Conservation (phyloP, 1,140 invertebrate genomes). For the Drosophila punjabiensis region DNA sequence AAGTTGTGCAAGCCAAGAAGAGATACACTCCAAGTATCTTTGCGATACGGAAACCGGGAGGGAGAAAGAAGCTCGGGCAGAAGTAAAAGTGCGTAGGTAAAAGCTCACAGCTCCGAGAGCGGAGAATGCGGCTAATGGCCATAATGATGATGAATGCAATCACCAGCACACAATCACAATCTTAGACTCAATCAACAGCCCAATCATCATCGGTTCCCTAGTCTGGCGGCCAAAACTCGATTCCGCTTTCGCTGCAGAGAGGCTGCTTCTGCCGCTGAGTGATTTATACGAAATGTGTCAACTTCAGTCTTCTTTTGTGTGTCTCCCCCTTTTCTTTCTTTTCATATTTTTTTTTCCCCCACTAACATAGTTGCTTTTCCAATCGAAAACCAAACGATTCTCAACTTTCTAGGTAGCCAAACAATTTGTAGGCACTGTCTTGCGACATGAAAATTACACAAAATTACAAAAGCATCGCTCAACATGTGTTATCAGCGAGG, state of each 20-base stretch:
- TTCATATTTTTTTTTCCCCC: constrained; percentile 21
- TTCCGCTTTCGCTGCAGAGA: constrained; percentile 54
- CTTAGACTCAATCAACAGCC: constrained; percentile 50
- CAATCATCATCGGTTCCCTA: constrained; percentile 52
- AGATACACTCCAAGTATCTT: constrained; percentile 21
- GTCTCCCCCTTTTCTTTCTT: background rate
- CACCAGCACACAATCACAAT: constrained; percentile 64
- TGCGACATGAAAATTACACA: constrained; percentile 50
- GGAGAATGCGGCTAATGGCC: constrained; percentile 60
- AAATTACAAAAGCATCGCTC: constrained; percentile 54
- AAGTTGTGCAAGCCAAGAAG: constrained; percentile 57
- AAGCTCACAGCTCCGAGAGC: constrained; percentile 41
- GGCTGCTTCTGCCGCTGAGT: constrained; percentile 41
- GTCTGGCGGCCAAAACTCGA: constrained; percentile 28
- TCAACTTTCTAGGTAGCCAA: constrained; percentile 42
- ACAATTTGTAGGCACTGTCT: constrained; percentile 52
- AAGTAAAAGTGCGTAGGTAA: constrained; percentile 81
- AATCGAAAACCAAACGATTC: constrained; percentile 61
- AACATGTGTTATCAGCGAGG: constrained; percentile 69
- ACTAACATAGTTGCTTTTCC: constrained; percentile 46
- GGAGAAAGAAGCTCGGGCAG: constrained; percentile 16
- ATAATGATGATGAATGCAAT: constrained; percentile 82
- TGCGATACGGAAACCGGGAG: background rate
- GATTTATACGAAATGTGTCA: constrained; percentile 75
- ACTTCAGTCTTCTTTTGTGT: constrained; percentile 9